A percentile compares a stretch with the other conserved stretches of the same genome.
These are phyloP conservation scores for Glaucidium brasilianum DNA, from an alignment of 2,113 vertebrate genomes.

Conservation along the genomic window DNA sequence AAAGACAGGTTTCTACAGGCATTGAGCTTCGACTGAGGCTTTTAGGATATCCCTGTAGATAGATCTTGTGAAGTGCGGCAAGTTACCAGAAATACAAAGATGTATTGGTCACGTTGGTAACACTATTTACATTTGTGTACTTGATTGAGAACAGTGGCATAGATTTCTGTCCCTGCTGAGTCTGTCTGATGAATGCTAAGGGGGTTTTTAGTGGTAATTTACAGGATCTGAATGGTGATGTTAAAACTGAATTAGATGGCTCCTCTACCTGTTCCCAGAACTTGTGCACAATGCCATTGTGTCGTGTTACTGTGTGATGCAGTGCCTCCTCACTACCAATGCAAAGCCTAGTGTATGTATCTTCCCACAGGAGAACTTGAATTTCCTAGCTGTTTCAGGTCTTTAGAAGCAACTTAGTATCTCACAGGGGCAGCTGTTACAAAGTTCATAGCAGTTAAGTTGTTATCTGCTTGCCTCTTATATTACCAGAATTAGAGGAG, in stretches of 20 bases:
- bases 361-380: not conserved
- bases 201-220: not conserved
- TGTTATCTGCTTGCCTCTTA: not conserved
- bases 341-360: not conserved
- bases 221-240: not conserved
- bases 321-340: not conserved
- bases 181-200: not conserved
- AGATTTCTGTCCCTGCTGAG: not conserved
- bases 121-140: fast-evolving
- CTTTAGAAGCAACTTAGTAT: not conserved
- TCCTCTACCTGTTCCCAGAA: not conserved
- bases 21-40: not conserved
- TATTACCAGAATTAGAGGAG: not conserved
- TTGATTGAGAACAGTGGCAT: not conserved
- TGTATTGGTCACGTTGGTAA: not conserved
- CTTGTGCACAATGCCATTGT: not conserved
- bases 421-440: not conserved
- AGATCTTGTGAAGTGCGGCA: not conserved
- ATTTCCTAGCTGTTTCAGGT: not conserved
- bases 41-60: not conserved
- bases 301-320: not conserved
- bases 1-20: not conserved
- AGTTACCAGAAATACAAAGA: not conserved
- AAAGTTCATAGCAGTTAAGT: not conserved
- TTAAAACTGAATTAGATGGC: not conserved